Conservation (phyloP, 2,888 invertebrate species). For the Drosophila gaucha region DNA sequence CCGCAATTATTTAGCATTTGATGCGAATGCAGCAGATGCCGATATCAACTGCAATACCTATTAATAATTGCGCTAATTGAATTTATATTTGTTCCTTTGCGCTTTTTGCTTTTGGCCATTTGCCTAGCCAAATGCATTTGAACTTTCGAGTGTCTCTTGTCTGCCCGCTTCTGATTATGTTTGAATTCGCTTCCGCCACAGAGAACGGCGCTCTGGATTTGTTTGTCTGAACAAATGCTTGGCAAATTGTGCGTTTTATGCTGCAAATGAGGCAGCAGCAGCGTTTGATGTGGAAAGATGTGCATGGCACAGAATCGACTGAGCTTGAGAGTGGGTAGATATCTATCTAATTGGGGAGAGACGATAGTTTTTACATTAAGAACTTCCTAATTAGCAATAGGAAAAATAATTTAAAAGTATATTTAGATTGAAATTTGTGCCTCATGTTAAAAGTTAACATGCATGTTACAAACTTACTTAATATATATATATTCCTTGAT, state of each 20-base stretch:
- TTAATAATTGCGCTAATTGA: slow-evolving; percentile 67
- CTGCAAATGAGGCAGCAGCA: slow-evolving; percentile 57
- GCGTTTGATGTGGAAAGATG: slow-evolving; percentile 66
- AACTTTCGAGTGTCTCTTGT: slow-evolving; percentile 47
- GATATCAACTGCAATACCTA: slow-evolving; percentile 15
- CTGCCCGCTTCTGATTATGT: slow-evolving; percentile 47
- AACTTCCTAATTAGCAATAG: no score
- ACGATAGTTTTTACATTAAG: background rate
- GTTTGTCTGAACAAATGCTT: slow-evolving; percentile 55
- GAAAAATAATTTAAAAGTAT: no score
- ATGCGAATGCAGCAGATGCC: slow-evolving; percentile 54
- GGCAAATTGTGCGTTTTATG: slow-evolving; percentile 74
- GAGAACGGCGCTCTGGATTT: slow-evolving; percentile 33
- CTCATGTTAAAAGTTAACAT: background rate
- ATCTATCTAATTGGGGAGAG: background rate
- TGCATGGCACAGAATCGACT: slow-evolving; percentile 8
- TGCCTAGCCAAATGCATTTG: slow-evolving; percentile 32
- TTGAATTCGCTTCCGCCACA: slow-evolving; percentile 41
- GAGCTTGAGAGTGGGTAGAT: background rate
- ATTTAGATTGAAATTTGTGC: no score
- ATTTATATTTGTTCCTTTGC: slow-evolving; percentile 40
- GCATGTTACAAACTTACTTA: background rate
- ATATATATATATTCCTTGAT: no score
- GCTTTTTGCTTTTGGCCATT: slow-evolving; percentile 8
- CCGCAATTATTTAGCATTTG: slow-evolving; percentile 43